Evolutionary conservation across 2,797 vertebrate genomes (phyloP), one percentile per base, ranked within the genome.

Genomic region (Diplodus puntazzo): DNA sequence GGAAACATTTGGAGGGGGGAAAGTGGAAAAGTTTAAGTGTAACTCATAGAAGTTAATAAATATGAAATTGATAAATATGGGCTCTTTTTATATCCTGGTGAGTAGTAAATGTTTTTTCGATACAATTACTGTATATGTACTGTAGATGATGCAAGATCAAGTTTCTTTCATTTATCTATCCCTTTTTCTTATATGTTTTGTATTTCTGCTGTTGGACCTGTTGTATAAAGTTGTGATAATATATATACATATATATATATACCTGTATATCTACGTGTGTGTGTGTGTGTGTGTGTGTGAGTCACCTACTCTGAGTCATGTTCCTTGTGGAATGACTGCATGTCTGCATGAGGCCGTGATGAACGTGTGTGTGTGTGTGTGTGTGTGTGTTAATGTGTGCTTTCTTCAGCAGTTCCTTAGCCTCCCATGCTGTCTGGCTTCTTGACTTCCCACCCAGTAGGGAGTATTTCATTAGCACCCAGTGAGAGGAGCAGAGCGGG

Each of bases 381-480:
- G 30, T 53, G 43, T 58, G 27, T 27, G 46, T 50, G 63, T 53
- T 3, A 3, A 23, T 43, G 54, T 53, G 59, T 34, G n/a, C 76
- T 67, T 57, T 20, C 39, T 39, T 34, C 16, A 9, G 43, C 59
- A 57, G 62, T 63, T 74, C 20, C 34, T 62, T 18, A 25, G 55
- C 21, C 18, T 65, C 1, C 65, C 23, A 17, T 23, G 42, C 27
- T 14, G 21, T 73, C 76, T 79, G 57, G 55, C 69, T 54, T 74
- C 76, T 79, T 43, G 61, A 80, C 80, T 77, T 81, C 62, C 69
- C 65, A 70, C 65, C 69, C 70, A 75, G 65, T 9, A 3, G 67
- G 77, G 73, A 73, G 65, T 63, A 75, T 80, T 82, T 90, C 78
- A 90, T 86, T 85, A 91, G 73, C 76, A 79, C 71, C 70, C 75